These are phyloP conservation scores for Dynastes grantii DNA, from an alignment of 2,888 invertebrate genomes.

Conservation along the genomic window DNA sequence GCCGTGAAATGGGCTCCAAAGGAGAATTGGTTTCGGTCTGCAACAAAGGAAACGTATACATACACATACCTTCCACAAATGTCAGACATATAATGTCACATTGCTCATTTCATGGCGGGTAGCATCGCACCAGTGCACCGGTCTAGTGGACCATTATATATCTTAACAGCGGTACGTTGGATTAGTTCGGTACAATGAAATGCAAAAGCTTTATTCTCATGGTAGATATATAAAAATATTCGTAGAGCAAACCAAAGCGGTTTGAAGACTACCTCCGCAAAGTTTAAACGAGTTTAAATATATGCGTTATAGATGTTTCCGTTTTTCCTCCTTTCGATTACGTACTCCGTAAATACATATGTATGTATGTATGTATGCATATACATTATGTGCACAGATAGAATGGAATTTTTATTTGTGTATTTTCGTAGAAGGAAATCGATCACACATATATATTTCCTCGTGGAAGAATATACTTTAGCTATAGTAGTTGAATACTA, in stretches of 20 bases:
- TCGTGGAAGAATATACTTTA: too few relatives aligned
- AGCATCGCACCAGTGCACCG: slow-evolving; percentile 50
- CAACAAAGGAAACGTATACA: slow-evolving; percentile 52
- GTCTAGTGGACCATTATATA: slow-evolving; percentile 17
- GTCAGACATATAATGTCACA: slow-evolving; percentile 58
- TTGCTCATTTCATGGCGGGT: slow-evolving; percentile 57
- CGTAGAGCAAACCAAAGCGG: slow-evolving; percentile 51
- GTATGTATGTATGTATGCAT: neutral
- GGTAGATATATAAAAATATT: slow-evolving; percentile 56
- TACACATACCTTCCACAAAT: slow-evolving; percentile 52
- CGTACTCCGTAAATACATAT: neutral
- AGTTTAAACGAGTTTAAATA: slow-evolving; percentile 6
- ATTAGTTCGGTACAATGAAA: slow-evolving; percentile 57
- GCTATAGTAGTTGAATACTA: too few relatives aligned
- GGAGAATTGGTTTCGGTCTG: slow-evolving; percentile 55
- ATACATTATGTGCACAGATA: neutral
- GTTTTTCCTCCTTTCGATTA: neutral
- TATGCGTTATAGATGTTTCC: neutral
- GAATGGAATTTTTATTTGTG: too few relatives aligned
- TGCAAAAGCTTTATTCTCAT: slow-evolving; percentile 49
- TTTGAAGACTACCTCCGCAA: slow-evolving; percentile 14
- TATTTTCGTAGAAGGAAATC: too few relatives aligned
- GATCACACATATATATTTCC: too few relatives aligned
- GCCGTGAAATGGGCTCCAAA: slow-evolving; percentile 56
- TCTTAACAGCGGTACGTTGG: slow-evolving; percentile 49